Base-by-base conservation (phyloP, 2,113 vertebrate genomes). In the Lamprologus tigripictilis region DNA sequence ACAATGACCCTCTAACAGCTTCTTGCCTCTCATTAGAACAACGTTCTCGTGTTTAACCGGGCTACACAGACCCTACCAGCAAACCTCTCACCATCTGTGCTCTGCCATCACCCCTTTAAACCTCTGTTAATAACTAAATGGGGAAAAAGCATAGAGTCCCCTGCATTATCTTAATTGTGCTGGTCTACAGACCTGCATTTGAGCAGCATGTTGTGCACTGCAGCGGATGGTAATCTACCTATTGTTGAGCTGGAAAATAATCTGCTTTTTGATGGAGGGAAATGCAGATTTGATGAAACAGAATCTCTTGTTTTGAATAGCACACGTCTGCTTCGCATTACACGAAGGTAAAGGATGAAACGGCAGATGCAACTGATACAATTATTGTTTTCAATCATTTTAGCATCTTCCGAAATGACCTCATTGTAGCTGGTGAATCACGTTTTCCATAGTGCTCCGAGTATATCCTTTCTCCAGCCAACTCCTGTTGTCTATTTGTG, bases 111-210 rank as follows among this genome's bases (percentile, higher is more conserved):
- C 83, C 80, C 83, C 82, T 91, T 81, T 90, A 88, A 95, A 90
- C 88, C 86, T 84, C 83, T 82, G 90, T 76, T 94, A 92, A 94
- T 91, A 91, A 93, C 90, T 86, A 91, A 88, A 88, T 86, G 82
- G 86, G 86, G 82, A 58, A n/a, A 85, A 23, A 85, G 61, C 80
- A 76, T 45, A 23, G 80, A 87, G 80, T 76, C 83, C 90, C 16
- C 82, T 85, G 90, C 94, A 96, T 95, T 96, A 94, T 90, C 93
- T 90, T 96, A 95, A 96, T 96, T 96, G 93, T 94, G 91, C 82
- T 90, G 83, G 90, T 89, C 82, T 92, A 88, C 95, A 93, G 87
- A 80, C 85, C 82, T 88, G 82, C 73, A 28, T 81, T 86, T 80
- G 47, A 90, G 89, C 87, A 83, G 88, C 84, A 87, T 90, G 87